Evolutionary conservation across 2,888 invertebrate genomes (phyloP).

Genomic region (Caenorhabditis wallacei): DNA sequence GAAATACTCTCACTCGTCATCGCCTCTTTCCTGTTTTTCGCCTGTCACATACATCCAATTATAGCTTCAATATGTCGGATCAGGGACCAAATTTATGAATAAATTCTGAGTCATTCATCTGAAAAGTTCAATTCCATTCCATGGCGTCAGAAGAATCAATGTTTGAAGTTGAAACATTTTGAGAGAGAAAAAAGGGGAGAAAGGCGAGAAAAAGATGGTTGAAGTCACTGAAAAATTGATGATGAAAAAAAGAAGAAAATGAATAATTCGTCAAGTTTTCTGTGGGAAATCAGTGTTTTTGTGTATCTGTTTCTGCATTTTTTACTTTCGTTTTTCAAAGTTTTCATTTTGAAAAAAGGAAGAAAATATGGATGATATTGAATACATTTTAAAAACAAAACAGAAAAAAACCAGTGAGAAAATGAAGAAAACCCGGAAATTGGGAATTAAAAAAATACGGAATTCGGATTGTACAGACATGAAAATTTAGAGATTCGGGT

Average conservation of each 20-base stretch:
- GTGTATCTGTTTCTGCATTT: constrained; percentile 10
- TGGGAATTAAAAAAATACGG: not conserved
- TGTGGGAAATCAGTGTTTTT: constrained; percentile 14
- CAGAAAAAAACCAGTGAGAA: constrained; percentile 29
- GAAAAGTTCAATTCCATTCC: constrained; percentile 23
- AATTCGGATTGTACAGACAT: constrained; percentile 52
- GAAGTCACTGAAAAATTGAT: constrained; percentile 24
- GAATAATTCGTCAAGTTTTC: constrained; percentile 24
- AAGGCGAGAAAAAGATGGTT: constrained; percentile 6
- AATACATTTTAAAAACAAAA: constrained; percentile 5
- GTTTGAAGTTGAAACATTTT: not conserved
- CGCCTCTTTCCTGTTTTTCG: constrained; percentile 34
- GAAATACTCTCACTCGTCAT: constrained; percentile 27
- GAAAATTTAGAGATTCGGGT: not conserved
- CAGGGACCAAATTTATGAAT: not conserved
- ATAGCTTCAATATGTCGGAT: constrained; percentile 32
- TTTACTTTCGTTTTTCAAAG: not conserved
- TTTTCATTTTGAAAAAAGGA: not conserved
- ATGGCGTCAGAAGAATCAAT: not conserved
- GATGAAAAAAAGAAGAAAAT: constrained; percentile 6
- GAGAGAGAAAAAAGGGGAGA: constrained; percentile 4
- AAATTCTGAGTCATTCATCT: constrained; percentile 22
- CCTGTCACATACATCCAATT: constrained; percentile 43
- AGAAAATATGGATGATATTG: not conserved
- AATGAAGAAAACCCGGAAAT: constrained; percentile 18